Conservation (phyloP, 1,140 invertebrate genomes). For the Drosophila asahinai region DNA sequence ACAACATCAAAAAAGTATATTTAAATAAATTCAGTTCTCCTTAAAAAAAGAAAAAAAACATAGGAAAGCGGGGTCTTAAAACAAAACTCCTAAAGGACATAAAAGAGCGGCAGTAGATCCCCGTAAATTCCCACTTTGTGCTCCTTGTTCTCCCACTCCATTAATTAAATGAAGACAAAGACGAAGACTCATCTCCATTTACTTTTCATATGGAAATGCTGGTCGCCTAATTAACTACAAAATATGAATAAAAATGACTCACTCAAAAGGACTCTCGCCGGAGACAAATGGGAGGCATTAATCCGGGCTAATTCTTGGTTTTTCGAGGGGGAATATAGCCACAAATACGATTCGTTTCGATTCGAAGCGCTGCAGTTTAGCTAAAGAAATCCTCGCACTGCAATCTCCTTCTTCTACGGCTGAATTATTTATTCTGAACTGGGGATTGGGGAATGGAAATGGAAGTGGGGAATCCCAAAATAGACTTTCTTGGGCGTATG, state of each 20-base stretch:
- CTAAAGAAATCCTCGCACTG: constrained; percentile 8
- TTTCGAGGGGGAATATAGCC: not conserved
- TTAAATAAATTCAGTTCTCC: not conserved
- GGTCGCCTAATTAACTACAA: constrained; percentile 51
- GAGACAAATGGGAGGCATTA: constrained; percentile 48
- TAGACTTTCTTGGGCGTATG: constrained; percentile 25
- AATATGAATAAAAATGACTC: constrained; percentile 61
- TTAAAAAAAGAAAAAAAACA: rapidly evolving
- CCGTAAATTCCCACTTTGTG: not conserved
- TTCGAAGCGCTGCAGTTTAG: constrained; percentile 11
- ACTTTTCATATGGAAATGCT: constrained; percentile 27
- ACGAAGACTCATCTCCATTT: constrained; percentile 27
- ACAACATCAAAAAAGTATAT: not conserved
- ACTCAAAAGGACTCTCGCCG: not conserved
- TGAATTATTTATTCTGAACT: constrained; percentile 32
- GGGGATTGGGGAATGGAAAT: constrained; percentile 4
- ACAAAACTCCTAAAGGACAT: not conserved
- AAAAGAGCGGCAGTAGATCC: not conserved
- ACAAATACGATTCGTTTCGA: constrained; percentile 6
- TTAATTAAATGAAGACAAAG: constrained; percentile 31
- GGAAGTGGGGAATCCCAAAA: constrained; percentile 28
- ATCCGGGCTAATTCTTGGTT: not conserved
- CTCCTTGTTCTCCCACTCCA: not conserved
- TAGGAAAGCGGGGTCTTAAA: not conserved
- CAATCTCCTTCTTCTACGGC: constrained; percentile 19